Evolutionary conservation across 2,888 invertebrate species (phyloP), one percentile per base, ranked within the genome.

Genomic region (Yponomeuta sedellus): DNA sequence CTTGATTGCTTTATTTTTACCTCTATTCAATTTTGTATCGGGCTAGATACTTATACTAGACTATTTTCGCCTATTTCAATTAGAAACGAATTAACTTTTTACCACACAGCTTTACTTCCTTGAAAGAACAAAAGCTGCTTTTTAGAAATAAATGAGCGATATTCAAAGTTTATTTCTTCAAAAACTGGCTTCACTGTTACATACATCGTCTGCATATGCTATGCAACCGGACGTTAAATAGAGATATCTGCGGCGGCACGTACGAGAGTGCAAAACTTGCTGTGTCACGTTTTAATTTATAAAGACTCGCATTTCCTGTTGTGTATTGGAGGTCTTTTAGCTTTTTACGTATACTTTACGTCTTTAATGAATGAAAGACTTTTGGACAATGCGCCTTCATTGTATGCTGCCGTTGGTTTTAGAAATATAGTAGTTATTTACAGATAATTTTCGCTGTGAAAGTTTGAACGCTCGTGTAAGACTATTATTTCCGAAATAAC

Each of bases 251-350:
- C 12, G 44, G 44, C 44, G 44, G 44, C 44, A 52, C 44, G 44
- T 16, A 52, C 44, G 44, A 52, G 44, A 52, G 16, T 52, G 44
- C 16, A 16, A 12, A 52, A 52, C 44, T 28, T 69, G 72, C 73
- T 68, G 66, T 70, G 72, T 74, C 76, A 76, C 75, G 73, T 73
- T 69, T 72, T 70, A 72, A 76, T 74, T 64, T 65, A 70, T 70
- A 68, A 75, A 74, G 68, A 73, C 70, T 69, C 69, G 70, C 70
- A 71, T 75, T 77, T 78, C 77, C 75, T 77, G 73, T 70, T 75
- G 10, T 34, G 34, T 34, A 34, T 34, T 8, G 56, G 64, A 64
- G 64, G 56, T 56, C 72, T 72, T 70, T 74, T 75, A 72, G 71
- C 71, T 66, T 73, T 73, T 73, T 72, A 71, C 65, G 68, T 69